Percentiles rank a stretch among this genome's conserved stretches.
These are phyloP conservation scores for Melanotus villosus DNA, from an alignment of 2,888 invertebrate genomes.

Conservation along the genomic window DNA sequence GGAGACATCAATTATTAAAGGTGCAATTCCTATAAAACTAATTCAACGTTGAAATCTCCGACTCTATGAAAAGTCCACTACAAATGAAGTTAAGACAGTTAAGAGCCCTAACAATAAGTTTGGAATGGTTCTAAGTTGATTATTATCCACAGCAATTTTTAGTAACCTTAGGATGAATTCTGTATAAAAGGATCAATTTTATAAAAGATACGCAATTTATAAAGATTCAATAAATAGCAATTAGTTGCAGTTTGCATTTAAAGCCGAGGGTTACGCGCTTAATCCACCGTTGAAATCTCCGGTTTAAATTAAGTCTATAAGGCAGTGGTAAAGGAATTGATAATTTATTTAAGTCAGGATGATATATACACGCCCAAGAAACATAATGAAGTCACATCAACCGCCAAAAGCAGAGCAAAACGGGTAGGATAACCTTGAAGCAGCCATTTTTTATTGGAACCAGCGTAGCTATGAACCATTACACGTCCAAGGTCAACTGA, in stretches of 20 bases:
- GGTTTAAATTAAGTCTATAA: neutral
- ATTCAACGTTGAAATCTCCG: no score
- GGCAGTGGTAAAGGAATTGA: neutral
- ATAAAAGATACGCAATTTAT: no score
- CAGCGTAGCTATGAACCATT: conserved; percentile 44
- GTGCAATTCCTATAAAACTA: no score
- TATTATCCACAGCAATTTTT: no score
- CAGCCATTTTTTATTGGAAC: conserved; percentile 36
- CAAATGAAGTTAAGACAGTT: no score
- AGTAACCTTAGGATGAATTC: no score
- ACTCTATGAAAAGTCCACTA: no score
- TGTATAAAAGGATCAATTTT: no score
- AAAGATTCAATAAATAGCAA: neutral
- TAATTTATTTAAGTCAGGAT: conserved; percentile 4
- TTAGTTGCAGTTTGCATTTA: neutral
- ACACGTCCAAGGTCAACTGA: conserved; percentile 57
- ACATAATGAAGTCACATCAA: conserved; percentile 27
- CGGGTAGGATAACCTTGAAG: conserved; percentile 38
- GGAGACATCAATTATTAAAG: no score
- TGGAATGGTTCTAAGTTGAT: no score
- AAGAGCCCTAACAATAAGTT: no score
- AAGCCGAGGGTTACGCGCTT: neutral
- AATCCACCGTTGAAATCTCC: conserved; percentile 12
- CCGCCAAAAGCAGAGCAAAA: conserved; percentile 42
- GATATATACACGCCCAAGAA: conserved; percentile 1